Evolutionary conservation across 2,888 invertebrate species (phyloP).

Genomic region (Clitarchus hookeri): DNA sequence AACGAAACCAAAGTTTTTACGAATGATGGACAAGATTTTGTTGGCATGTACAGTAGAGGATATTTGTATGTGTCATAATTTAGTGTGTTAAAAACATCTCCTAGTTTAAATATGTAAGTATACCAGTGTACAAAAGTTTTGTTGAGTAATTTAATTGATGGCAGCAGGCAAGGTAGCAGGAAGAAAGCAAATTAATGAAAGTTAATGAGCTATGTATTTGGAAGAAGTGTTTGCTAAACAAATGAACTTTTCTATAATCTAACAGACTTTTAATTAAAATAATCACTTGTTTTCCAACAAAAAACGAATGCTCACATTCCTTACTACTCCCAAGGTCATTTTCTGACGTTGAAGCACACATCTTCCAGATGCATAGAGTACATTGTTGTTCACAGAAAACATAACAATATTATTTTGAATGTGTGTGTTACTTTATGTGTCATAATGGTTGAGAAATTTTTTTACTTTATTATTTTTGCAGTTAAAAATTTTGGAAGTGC

Average conservation of each 20-base stretch:
- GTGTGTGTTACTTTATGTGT: background rate
- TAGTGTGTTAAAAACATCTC: background rate
- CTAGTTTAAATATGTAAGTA: background rate
- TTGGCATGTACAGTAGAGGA: background rate
- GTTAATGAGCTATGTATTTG: background rate
- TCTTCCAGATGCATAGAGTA: background rate
- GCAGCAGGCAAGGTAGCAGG: background rate
- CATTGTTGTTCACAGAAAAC: background rate
- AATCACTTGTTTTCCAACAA: background rate
- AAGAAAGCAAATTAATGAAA: background rate
- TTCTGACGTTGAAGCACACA: background rate
- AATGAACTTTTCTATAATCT: background rate
- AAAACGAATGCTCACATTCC: background rate
- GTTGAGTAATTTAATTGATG: background rate
- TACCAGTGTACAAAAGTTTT: background rate
- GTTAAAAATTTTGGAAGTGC: background rate
- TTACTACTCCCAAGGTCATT: background rate
- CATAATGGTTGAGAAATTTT: background rate
- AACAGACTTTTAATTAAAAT: background rate
- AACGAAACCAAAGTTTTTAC: background rate
- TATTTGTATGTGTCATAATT: background rate
- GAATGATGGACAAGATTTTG: background rate
- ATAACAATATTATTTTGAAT: background rate
- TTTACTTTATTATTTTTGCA: background rate
- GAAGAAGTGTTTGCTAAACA: background rate